phyloP scores from a whole-genome alignment of 2,888 invertebrate genomes.

The Pammene aurita region DNA sequence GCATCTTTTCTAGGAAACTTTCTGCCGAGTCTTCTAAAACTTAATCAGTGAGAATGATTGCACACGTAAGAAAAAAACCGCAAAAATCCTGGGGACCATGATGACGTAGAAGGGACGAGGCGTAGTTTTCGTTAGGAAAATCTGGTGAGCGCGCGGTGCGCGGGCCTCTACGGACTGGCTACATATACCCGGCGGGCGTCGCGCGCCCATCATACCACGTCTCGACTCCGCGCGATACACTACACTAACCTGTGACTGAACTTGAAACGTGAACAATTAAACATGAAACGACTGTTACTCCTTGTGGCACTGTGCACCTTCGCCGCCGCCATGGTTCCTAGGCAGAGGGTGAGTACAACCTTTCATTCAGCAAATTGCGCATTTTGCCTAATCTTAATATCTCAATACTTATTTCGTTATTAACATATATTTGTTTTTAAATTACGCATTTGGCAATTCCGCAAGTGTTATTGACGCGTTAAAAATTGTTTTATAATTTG shows the following conservation, averaged over 20 bases:
- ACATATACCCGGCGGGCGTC: constrained; percentile 28
- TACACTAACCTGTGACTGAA: constrained; percentile 22
- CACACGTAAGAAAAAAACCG: no score
- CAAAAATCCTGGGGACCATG: constrained; percentile 22
- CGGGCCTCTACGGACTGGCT: constrained; percentile 14
- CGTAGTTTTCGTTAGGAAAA: constrained; percentile 38
- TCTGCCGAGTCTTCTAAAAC: no score
- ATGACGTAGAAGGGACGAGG: constrained; percentile 24
- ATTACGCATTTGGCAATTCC: constrained; percentile 19
- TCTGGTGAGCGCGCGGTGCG: constrained; percentile 24
- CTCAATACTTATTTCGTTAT: not conserved
- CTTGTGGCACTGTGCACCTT: constrained; percentile 57
- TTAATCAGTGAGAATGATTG: no score
- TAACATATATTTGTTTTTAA: constrained; percentile 28
- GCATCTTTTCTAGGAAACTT: no score
- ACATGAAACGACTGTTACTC: constrained; percentile 59
- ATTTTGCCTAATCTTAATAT: not conserved
- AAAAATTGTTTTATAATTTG: not conserved
- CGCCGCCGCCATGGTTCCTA: constrained; percentile 62
- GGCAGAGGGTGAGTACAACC: constrained; percentile 60
- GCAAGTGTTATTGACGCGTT: not conserved
- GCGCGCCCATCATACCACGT: constrained; percentile 31
- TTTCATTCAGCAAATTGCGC: constrained; percentile 17
- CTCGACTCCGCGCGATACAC: constrained; percentile 28
- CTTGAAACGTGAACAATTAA: constrained; percentile 44